A percentile compares a stretch with the other conserved stretches of the same genome.
Conservation (phyloP, 2,113 vertebrate genomes). For the Scortum barcoo region DNA sequence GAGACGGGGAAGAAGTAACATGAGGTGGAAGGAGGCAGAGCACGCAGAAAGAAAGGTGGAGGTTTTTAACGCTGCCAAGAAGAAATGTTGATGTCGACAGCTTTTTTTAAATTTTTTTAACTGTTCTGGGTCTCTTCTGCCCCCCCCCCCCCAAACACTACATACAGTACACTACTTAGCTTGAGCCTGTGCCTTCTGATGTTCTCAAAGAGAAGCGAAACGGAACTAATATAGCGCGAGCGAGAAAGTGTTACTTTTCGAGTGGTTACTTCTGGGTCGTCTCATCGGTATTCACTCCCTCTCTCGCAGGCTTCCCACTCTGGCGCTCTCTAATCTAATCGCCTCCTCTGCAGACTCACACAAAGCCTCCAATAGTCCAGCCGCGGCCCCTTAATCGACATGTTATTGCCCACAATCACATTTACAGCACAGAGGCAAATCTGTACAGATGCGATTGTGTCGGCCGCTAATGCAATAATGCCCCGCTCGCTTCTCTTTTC, state of each 20-base stretch:
- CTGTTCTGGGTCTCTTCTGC: not conserved
- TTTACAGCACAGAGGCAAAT: constrained; percentile 95
- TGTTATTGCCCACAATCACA: constrained; percentile 97
- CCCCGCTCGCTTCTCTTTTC: constrained; percentile 86
- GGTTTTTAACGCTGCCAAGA: constrained; percentile 14
- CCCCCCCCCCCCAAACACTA: no score
- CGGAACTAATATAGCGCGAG: constrained; percentile 19
- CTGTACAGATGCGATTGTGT: constrained; percentile 96
- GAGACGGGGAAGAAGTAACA: constrained; percentile 30
- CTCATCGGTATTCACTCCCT: constrained; percentile 85
- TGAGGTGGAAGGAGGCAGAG: constrained; percentile 18
- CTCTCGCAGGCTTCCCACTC: constrained; percentile 82
- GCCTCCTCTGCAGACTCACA: constrained; percentile 74
- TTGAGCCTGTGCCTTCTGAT: not conserved
- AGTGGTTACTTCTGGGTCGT: constrained; percentile 46
- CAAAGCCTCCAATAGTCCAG: constrained; percentile 74
- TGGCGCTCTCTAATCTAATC: constrained; percentile 72
- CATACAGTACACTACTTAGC: no score
- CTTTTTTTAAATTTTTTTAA: not conserved
- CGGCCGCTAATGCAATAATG: constrained; percentile 91
- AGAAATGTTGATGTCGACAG: not conserved
- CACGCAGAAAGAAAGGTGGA: not conserved
- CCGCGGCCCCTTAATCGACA: constrained; percentile 88
- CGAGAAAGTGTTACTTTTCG: constrained; percentile 53
- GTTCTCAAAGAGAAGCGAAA: constrained; percentile 10